phyloP scores from a whole-genome alignment of 2,797 vertebrate species.

The Bucorvus abyssinicus region DNA sequence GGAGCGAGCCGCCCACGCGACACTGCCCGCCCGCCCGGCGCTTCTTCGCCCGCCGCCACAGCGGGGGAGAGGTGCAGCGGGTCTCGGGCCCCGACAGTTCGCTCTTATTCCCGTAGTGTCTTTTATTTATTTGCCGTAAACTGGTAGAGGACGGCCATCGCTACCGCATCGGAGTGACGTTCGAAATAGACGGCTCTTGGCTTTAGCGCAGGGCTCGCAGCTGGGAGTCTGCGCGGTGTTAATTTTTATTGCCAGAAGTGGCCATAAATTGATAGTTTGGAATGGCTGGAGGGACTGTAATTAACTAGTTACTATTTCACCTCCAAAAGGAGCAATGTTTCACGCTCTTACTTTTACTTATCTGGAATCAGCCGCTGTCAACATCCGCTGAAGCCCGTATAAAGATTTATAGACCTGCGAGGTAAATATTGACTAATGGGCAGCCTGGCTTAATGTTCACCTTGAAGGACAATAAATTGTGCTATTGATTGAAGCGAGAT shows the following conservation, averaged over 20 bases:
- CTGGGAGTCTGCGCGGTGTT: conserved; percentile 48
- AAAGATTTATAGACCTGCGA: conserved; percentile 81
- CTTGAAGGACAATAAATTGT: conserved; percentile 82
- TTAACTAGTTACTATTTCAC: conserved; percentile 79
- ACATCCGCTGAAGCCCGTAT: conserved; percentile 72
- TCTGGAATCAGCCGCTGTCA: conserved; percentile 77
- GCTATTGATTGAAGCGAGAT: conserved; percentile 72
- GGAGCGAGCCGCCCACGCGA: rapidly evolving
- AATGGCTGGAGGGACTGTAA: conserved; percentile 73
- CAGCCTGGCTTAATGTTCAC: conserved; percentile 76
- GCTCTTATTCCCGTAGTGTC: conserved; percentile 22
- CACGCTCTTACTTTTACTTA: conserved; percentile 76
- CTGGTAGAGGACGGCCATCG: background rate
- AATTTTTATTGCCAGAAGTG: conserved; percentile 75
- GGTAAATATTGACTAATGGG: conserved; percentile 80
- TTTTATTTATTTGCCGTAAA: conserved; percentile 55
- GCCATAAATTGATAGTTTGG: conserved; percentile 74
- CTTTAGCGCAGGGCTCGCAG: conserved; percentile 23
- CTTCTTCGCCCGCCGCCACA: rapidly evolving
- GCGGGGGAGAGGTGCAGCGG: rapidly evolving
- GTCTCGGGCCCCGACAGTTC: background rate
- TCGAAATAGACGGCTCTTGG: conserved; percentile 26
- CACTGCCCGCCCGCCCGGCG: rapidly evolving
- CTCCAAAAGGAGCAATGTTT: conserved; percentile 78
- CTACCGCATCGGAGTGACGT: background rate